Evolutionary conservation across 2,888 invertebrate species (phyloP), one percentile per base, ranked within the genome.

Genomic region (Tupiocoris notatus): DNA sequence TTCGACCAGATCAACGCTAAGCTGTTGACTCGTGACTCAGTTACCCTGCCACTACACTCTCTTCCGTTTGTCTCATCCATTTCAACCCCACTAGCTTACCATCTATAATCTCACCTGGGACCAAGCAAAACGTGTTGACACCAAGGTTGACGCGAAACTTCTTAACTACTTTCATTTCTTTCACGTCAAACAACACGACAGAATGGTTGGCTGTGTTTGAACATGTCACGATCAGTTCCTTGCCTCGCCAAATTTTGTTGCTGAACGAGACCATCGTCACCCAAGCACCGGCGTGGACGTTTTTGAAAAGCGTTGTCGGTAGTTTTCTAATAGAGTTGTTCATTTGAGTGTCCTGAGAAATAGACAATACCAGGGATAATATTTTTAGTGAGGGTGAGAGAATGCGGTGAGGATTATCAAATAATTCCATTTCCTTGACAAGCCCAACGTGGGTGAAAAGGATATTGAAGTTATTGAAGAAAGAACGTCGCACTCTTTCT

Each of bases 71-170:
- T n/a, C n/a, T n/a, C n/a, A n/a, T n/a, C n/a, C n/a, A n/a, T n/a
- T n/a, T n/a, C n/a, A n/a, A n/a, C n/a, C n/a, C n/a, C n/a, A n/a
- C n/a, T n/a, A n/a, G n/a, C n/a, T n/a, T n/a, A n/a, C n/a, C n/a
- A n/a, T n/a, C n/a, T n/a, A n/a, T n/a, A n/a, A 21, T 80, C 87
- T 56, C 39, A 74, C 77, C 75, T 23, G 63, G 24, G 1, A 65
- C 65, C 1, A 77, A 20, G 54, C 77, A 73, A 54, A 77, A 73
- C 17, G 64, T 64, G 64, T 71, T 77, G n/a, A 74, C 73, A 18
- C 67, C 66, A 12, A 54, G 20, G 18, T 65, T 54, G 56, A 76
- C 65, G 6, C 63, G 63, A 21, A 77, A 77, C 57, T 71, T 71
- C 17, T 61, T 77, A 9, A 56, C 17, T 20, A 73, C 57, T 25